These are phyloP conservation scores for Alectura lathami DNA, from an alignment of 2,113 vertebrate genomes.

Conservation along the genomic window DNA sequence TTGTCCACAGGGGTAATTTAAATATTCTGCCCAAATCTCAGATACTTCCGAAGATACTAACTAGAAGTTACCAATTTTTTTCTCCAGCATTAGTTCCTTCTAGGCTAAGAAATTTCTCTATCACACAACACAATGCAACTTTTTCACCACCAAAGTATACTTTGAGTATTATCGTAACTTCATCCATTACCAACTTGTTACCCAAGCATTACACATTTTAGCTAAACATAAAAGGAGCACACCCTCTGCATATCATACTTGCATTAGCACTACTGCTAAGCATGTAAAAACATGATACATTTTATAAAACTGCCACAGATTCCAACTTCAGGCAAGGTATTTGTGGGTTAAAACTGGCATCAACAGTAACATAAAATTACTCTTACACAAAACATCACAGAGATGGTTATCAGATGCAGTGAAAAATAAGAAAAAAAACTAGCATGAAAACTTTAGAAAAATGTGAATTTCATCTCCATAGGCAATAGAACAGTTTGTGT, in stretches of 20 bases:
- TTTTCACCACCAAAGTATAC: neutral
- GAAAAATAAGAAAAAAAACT: conserved; percentile 9
- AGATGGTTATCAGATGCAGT: conserved; percentile 42
- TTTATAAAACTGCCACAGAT: conserved; percentile 55
- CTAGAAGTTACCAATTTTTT: neutral
- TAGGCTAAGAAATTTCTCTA: conserved; percentile 33
- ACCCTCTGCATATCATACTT: conserved; percentile 31
- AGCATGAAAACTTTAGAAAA: neutral
- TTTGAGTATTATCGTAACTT: conserved; percentile 2
- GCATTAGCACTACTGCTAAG: conserved; percentile 44
- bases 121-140: neutral
- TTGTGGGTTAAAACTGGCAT: conserved; percentile 64
- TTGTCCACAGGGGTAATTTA: conserved; percentile 20
- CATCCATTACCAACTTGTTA: conserved; percentile 33
- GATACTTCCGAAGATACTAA: conserved; percentile 30
- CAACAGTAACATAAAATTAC: conserved; percentile 10
- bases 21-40: conserved; percentile 5
- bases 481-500: neutral
- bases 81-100: conserved; percentile 32
- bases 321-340: conserved; percentile 61
- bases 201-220: conserved; percentile 26
- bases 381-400: conserved; percentile 29
- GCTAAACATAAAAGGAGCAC: conserved; percentile 60
- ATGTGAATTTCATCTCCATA: neutral
- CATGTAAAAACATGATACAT: conserved; percentile 72